Base-by-base conservation (phyloP, 2,797 vertebrate species). In the Myotis vivesi region DNA sequence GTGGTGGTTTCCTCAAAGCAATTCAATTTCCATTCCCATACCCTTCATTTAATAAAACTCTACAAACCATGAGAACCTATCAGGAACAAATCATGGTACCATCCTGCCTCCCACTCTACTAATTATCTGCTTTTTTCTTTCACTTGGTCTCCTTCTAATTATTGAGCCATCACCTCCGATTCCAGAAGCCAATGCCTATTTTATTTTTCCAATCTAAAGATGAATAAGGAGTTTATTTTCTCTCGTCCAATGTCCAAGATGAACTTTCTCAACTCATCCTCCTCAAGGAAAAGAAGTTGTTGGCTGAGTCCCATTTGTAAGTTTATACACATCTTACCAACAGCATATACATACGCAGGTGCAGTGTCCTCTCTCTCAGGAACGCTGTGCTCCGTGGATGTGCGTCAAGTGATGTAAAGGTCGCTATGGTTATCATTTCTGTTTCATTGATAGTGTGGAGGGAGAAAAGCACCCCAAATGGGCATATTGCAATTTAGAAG, bases 341-440 rank as follows among this genome's bases (percentile, higher is more conserved):
- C 8, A 19, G 41, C 68, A 13, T 55, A 25, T 55, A 12, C 25
- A 25, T 22, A 64, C 71, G 23, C 6, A 44, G 73, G 30, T 15
- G 12, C 17, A 28, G 30, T 8, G 15, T 44, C 51, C 49, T 53
- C 38, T 66, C 59, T n/a, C 25, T 16, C 36, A 38, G 71, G 41
- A 92, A 55, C 38, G 4, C 17, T 19, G 3, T 22, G 12, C 30
- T 91, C 55, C 38, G 9, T 25, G 36, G 83, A 12, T 2, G 8
- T 28, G 51, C 76, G 59, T 76, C 57, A 92, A 59, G 23, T 8
- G 28, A 38, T 66, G 36, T 49, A 71, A 91, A 85, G 13, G 86
- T 95, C 94, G 33, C 92, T 28, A 90, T 80, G 83, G 92, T 94
- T 95, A 95, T 86, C 94, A 76, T 96, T 79, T 94, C 72, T 93